Percentiles rank a stretch among this genome's conserved stretches.
phyloP scores from a whole-genome alignment of 2,113 vertebrate genomes.

The Dipodomys merriami region DNA sequence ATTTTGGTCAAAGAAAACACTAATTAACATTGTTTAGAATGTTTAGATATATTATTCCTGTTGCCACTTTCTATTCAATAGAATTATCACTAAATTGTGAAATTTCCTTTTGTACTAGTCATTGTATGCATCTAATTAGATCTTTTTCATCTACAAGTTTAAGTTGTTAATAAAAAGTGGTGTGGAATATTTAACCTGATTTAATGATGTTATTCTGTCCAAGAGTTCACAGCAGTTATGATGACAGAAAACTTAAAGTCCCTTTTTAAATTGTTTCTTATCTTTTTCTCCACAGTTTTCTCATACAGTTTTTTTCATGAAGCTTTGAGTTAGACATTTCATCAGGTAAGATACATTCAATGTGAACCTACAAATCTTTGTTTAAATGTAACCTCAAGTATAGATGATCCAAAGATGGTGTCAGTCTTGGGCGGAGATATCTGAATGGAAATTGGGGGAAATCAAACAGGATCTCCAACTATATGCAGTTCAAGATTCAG shows the following conservation, averaged over 20 bases:
- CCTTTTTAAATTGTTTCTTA: constrained; percentile 42
- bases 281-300: constrained; percentile 61
- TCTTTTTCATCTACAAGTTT: constrained; percentile 43
- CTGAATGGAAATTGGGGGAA: background rate
- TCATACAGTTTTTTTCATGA: background rate
- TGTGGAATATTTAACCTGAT: background rate
- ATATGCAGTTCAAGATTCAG: background rate
- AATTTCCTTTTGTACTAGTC: constrained; percentile 33
- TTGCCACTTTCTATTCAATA: constrained; percentile 15
- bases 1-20: constrained; percentile 38
- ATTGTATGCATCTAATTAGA: background rate
- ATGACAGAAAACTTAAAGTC: constrained; percentile 17
- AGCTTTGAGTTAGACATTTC: constrained; percentile 53
- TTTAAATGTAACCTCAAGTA: background rate
- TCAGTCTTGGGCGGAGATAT: background rate
- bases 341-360: constrained; percentile 57
- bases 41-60: constrained; percentile 3
- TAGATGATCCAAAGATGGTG: background rate
- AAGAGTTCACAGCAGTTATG: constrained; percentile 44
- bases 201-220: background rate
- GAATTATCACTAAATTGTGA: constrained; percentile 29
- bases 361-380: background rate
- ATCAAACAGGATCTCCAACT: background rate
- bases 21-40: constrained; percentile 27
- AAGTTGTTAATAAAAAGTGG: constrained; percentile 39